Base-by-base conservation (phyloP, 2,888 invertebrate species). In the Stenichneumon culpator region DNA sequence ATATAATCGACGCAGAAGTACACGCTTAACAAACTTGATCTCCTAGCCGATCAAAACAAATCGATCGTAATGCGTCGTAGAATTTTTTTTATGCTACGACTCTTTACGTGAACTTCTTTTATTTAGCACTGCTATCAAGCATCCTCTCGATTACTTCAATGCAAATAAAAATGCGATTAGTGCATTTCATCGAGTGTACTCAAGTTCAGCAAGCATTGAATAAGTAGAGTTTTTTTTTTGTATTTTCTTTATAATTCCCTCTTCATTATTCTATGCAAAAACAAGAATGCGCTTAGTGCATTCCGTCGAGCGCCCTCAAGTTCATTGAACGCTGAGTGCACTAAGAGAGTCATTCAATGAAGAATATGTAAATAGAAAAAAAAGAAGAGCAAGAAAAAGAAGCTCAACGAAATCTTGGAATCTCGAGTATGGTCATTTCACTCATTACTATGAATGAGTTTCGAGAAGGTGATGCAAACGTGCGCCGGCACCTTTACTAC, bases 401-500 rank as follows among this genome's bases (percentile, higher is more conserved):
- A 57, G 63, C 39, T 16, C 52, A 79, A 22, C 5, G 36, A 47
- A 16, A 44, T 28, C 52, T 80, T 68, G 36, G 14, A 60, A 60
- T 36, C 36, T 63, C 60, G 11, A 70, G 75, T 77, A 68, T 47
- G 25, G 22, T 22, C 44, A 47, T 47, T 47, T 47, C 16, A 47
- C 16, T 28, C 70, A 82, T 82, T 63, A 63, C 50, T 28, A 28
- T 25, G 67, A 54, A 77, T 74, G 52, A 69, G 50, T 75, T 70
- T 77, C 65, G 25, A 25, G 57, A 32, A 63, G 50, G 50, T 75
- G 69, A 82, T 14, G 65, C 36, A 32, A 69, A 52, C 50, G 22
- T 36, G 14, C 50, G 28, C 54, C 67, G n/a, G 11, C 74, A 81
- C 81, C 47, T 25, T 16, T 47, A 22, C 14, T 32, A 36, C 44